Evolutionary conservation across 2,888 invertebrate species (phyloP).

Genomic region (Metacarcinus magister): DNA sequence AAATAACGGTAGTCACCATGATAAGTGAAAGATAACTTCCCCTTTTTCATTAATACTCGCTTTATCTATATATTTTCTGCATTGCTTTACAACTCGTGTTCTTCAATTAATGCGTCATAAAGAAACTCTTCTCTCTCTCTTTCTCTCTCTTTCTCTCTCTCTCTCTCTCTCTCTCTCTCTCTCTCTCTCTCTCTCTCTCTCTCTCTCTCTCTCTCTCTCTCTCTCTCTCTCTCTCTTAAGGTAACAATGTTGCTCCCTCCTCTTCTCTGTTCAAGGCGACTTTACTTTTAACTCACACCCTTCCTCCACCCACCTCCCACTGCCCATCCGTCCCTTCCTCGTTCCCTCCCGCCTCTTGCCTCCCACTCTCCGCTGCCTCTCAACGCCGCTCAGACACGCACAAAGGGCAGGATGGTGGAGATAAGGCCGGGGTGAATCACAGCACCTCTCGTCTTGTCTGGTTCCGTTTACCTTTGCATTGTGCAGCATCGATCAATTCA

Average conservation of each 20-base stretch:
- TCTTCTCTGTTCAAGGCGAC: slow-evolving; percentile 19
- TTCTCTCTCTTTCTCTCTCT: slow-evolving; percentile 21
- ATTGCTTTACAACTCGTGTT: neutral
- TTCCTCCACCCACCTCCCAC: neutral
- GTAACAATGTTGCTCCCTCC: slow-evolving; percentile 39
- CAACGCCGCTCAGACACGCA: slow-evolving; percentile 16
- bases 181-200: neutral
- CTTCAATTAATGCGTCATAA: neutral
- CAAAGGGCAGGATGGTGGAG: slow-evolving; percentile 27
- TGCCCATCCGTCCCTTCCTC: neutral
- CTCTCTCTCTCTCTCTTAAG: neutral
- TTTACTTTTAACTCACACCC: slow-evolving; percentile 18
- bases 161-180: slow-evolving; percentile 39
- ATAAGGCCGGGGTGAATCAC: slow-evolving; percentile 57
- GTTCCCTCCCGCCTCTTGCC: neutral
- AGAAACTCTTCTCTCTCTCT: neutral
- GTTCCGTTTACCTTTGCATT: slow-evolving; percentile 58
- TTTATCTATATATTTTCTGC: neutral
- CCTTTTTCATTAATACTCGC: neutral
- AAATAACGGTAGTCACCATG: neutral
- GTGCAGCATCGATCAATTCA: slow-evolving; percentile 56
- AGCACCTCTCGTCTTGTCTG: slow-evolving; percentile 40
- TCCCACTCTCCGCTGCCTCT: neutral
- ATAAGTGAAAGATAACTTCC: neutral
- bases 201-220: too few relatives aligned